Percentiles rank a stretch among this genome's conserved stretches.
phyloP scores from a whole-genome alignment of 64 coral and sea anemone genomes.

The Exaiptasia diaphana region DNA sequence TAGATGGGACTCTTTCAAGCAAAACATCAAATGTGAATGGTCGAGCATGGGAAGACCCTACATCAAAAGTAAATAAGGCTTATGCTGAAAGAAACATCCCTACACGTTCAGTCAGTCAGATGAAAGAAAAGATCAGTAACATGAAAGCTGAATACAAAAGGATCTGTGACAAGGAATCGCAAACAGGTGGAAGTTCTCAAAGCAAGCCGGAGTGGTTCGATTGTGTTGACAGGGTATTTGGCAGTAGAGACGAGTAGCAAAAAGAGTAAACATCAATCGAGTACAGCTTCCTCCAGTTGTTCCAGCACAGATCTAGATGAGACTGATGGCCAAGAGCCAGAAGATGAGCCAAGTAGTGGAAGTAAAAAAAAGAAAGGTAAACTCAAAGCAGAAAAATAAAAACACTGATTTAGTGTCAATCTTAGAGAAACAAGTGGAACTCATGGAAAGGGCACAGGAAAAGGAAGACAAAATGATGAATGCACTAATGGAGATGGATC shows the following conservation, averaged over 20 bases:
- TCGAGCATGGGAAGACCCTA: not conserved
- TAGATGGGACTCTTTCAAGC: not conserved
- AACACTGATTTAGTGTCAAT: not conserved
- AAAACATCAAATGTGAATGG: not conserved
- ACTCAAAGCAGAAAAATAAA: no score
- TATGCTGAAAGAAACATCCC: not conserved
- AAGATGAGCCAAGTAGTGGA: not conserved
- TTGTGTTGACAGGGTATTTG: slow-evolving; percentile 1
- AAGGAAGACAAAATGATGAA: slow-evolving; percentile 32
- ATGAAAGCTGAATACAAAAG: not conserved
- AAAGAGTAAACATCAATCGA: not conserved
- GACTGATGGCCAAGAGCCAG: not conserved
- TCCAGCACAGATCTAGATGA: no score
- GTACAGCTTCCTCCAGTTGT: no score
- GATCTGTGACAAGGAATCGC: slow-evolving; percentile 11
- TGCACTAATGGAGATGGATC: slow-evolving; percentile 7
- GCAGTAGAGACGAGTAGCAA: slow-evolving; percentile 14
- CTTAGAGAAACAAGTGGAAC: slow-evolving; percentile 21
- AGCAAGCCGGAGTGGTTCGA: slow-evolving; percentile 17
- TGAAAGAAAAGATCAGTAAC: not conserved
- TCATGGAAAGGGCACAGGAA: slow-evolving; percentile 12
- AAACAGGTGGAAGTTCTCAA: slow-evolving; percentile 7
- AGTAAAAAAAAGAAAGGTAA: not conserved
- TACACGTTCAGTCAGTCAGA: not conserved
- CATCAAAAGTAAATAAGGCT: not conserved